Base-by-base conservation (phyloP, 92 coral and sea anemone species). In the Phenganax subtilis region DNA sequence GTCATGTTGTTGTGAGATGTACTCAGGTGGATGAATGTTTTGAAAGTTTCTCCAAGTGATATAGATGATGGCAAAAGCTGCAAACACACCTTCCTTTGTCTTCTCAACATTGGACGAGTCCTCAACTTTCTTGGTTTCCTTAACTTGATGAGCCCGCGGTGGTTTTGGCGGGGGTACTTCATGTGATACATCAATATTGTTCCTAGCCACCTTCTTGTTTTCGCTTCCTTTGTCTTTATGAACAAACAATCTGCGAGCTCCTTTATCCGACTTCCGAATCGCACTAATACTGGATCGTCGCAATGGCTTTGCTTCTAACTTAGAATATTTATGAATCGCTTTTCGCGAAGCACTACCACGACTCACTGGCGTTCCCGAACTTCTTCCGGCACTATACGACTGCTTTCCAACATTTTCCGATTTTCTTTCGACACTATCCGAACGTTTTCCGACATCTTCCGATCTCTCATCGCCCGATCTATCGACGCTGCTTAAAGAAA, bases 231-330 rank as follows among this genome's bases (percentile, higher is more conserved):
- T 63, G 0, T 28, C 47, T 44, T 79, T 62, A 6, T 63, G 74
- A 14, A 62, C 51, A 54, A 79, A 65, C 10, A 79, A 73, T 64
- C 83, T 63, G 11, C 83, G 60, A 17, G 83, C 27, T 0, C 83
- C 83, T 64, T 65, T 79, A 84, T 94, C 98, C 1, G 98, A 94
- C 80, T 88, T 91, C 25, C 98, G 84, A 2, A 88, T 90, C 14
- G 98, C 87, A 10, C 96, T 87, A 51, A 94, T 92, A 73, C 98
- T 94, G 17, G 98, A 94, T 55, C 98, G 84, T 58, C 97, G 75
- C 7, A 87, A 63, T 6, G 92, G 90, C 16, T 90, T 89, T 62
- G 93, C 93, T 72, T 90, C 90, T 5, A 85, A 79, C 31, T 86
- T 79, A 2, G 57, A 47, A 79, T 79, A 79, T 30, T 29, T 79